Evolutionary conservation across 2,113 vertebrate genomes (phyloP), one percentile per base, ranked within the genome.

Genomic region (Rhodinocichla rosea): DNA sequence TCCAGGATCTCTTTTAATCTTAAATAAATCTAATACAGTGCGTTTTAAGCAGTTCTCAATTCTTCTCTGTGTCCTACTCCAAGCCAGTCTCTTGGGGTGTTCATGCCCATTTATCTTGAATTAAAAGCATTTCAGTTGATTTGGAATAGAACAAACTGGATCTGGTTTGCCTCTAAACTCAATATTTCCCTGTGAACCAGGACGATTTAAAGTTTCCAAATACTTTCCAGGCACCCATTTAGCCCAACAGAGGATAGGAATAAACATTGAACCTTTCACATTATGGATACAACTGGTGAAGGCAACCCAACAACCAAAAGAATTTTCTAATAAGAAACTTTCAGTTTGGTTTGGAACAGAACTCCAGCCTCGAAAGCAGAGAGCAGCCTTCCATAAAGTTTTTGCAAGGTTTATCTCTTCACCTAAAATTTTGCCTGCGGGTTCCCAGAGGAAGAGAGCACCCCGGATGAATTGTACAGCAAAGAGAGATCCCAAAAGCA

Each of bases 291-390:
- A 42, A 6, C 33, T 21, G 28, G 4, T 39, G 8, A 17, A 85
- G 50, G 3, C 6, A 7, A 60, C 30, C 11, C 39, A 59, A 55
- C 0, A 45, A 6, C 10, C 16, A 60, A 21, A 15, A 27, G 33
- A 13, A 37, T 63, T 76, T 52, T 40, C 40, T n/a, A 16, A 13
- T 17, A 6, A 39, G 24, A 53, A 56, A 16, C 1, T 53, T 92
- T 9, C 3, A 0, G 3, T 28, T 74, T 22, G n/a, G 17, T 78
- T 81, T 39, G 50, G 57, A 65, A 21, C 21, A 3, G 30, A 85
- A 50, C 6, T 3, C 23, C 6, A 22, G 3, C 15, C 20, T n/a
- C 5, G 0, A 47, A 68, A 8, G 3, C 17, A 32, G 17, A 53
- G 17, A 78, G 30, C 7, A 47, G 23, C 27, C 27, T 13, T 9